A percentile compares a stretch with the other conserved stretches of the same genome.
Conservation (phyloP, 1,140 invertebrate genomes). For the Drosophila sturtevanti region DNA sequence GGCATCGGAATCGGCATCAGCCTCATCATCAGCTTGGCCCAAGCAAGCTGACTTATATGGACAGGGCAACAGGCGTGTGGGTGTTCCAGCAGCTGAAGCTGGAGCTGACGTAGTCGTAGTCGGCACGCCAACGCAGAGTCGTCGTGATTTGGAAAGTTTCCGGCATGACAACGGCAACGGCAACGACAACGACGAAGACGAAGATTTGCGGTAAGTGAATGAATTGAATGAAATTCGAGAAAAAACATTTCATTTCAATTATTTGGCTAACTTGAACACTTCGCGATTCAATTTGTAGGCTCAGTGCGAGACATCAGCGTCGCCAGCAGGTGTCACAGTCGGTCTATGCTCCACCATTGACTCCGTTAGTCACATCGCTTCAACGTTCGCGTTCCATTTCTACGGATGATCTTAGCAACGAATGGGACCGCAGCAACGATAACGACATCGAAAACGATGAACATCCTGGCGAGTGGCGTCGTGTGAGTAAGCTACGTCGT, state of each 20-base stretch:
- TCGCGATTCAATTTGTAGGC: slow-evolving; percentile 39
- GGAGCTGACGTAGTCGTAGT: slow-evolving; percentile 38
- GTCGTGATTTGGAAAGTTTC: slow-evolving; percentile 83
- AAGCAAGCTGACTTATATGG: slow-evolving; percentile 80
- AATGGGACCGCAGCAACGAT: slow-evolving; percentile 50
- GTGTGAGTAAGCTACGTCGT: slow-evolving; percentile 84
- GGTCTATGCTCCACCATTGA: slow-evolving; percentile 61
- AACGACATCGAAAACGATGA: slow-evolving; percentile 34
- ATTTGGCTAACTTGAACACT: slow-evolving; percentile 23
- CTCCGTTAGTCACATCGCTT: slow-evolving; percentile 30
- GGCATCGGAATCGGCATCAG: slow-evolving; percentile 47
- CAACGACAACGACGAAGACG: slow-evolving; percentile 42
- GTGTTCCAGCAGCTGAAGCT: slow-evolving; percentile 44
- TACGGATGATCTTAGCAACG: slow-evolving; percentile 79
- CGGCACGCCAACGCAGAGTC: slow-evolving; percentile 71
- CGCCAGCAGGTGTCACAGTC: slow-evolving; percentile 77
- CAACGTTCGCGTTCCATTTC: slow-evolving; percentile 80
- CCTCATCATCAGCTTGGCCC: slow-evolving; percentile 61
- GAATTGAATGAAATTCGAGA: slow-evolving; percentile 32
- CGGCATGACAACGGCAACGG: slow-evolving; percentile 68
- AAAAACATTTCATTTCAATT: slow-evolving; percentile 55
- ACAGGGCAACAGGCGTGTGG: slow-evolving; percentile 63
- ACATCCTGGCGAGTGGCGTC: slow-evolving; percentile 84
- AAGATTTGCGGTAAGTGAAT: slow-evolving; percentile 75
- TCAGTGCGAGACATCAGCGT: slow-evolving; percentile 73